These are phyloP conservation scores for Kuschelorhynchus macadamiae DNA, from an alignment of 2,888 invertebrate genomes.

Conservation along the genomic window DNA sequence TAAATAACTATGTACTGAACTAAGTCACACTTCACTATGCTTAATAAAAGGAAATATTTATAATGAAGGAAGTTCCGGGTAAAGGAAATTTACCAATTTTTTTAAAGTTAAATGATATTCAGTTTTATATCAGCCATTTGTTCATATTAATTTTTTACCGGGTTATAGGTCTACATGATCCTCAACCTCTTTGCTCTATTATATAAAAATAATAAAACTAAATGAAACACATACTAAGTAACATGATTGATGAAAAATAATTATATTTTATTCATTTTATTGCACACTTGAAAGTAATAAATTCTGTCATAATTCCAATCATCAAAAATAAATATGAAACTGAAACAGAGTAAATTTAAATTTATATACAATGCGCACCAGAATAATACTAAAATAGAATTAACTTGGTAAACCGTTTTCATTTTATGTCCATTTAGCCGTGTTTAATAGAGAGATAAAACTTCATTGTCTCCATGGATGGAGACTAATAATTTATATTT, in stretches of 20 bases:
- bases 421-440: constrained; percentile 44
- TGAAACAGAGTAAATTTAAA: constrained; percentile 36
- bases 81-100: too few species aligned
- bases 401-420: constrained; percentile 46
- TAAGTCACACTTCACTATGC: too few species aligned
- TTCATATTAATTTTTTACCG: too few species aligned
- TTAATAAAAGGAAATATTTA: too few species aligned
- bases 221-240: too few species aligned
- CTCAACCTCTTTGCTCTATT: too few species aligned
- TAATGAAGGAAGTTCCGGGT: too few species aligned
- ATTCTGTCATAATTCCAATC: constrained; percentile 21
- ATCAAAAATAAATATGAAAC: constrained; percentile 38
- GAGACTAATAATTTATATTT: constrained; percentile 45
- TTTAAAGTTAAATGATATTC: too few species aligned
- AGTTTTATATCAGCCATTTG: too few species aligned
- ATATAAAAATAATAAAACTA: too few species aligned
- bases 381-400: constrained; percentile 44
- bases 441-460: constrained; percentile 48
- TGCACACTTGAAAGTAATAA: constrained; percentile 9
- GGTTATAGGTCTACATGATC: too few species aligned
- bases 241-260: constrained; percentile 10
- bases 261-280: constrained; percentile 23
- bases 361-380: constrained; percentile 38
- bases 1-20: too few species aligned
- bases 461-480: constrained; percentile 46